Conservation (phyloP, 2,113 vertebrate genomes). For the Cepphus grylle region DNA sequence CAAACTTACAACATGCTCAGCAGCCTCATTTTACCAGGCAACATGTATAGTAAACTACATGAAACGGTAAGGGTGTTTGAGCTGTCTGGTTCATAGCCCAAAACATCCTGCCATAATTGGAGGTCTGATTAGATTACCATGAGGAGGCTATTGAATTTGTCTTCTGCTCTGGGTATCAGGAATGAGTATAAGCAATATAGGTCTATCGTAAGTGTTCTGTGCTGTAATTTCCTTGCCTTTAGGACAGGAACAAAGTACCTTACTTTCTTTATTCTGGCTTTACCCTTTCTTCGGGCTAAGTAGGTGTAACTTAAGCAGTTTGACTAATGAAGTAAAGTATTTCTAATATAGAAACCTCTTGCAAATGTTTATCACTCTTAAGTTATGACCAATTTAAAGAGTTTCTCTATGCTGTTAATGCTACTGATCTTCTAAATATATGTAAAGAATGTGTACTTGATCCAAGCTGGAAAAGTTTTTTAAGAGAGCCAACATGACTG, state of each 20-base stretch:
- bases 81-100: neutral
- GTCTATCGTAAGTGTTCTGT: neutral
- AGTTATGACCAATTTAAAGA: neutral
- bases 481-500: neutral
- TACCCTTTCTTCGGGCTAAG: neutral
- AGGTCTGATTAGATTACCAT: neutral
- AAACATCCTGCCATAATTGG: neutral
- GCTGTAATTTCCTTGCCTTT: neutral
- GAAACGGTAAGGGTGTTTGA: neutral
- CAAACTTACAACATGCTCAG: neutral
- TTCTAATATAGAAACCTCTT: neutral
- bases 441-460: neutral
- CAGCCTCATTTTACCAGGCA: neutral
- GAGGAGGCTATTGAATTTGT: neutral
- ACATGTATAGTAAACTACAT: neutral
- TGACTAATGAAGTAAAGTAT: neutral
- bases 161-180: neutral
- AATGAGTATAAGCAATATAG: neutral
- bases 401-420: neutral
- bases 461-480: neutral
- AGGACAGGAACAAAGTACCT: neutral
- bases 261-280: neutral
- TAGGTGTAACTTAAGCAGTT: neutral
- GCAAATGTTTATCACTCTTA: neutral
- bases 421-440: neutral